Evolutionary conservation across 2,797 vertebrate species (phyloP).

Genomic region (Huso huso): DNA sequence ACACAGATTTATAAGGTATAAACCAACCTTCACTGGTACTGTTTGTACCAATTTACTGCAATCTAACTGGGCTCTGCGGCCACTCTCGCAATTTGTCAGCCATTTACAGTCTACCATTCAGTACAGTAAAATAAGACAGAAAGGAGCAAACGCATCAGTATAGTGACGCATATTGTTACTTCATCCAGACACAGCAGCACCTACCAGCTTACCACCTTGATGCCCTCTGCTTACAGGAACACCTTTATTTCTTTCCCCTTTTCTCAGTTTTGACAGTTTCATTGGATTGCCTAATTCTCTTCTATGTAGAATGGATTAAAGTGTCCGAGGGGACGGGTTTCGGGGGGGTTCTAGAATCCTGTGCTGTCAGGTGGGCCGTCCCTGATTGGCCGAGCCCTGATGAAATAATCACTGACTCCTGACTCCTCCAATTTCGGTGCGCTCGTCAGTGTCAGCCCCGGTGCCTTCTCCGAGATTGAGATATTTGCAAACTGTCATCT

Average conservation of each 20-base stretch:
- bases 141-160: too few relatives aligned
- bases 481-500: conserved; percentile 99
- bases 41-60: too few relatives aligned
- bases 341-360: conserved; percentile 50
- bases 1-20: too few relatives aligned
- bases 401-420: conserved; percentile 90
- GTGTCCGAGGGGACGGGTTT: conserved; percentile 38
- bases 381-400: conserved; percentile 78
- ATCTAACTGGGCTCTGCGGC: too few relatives aligned
- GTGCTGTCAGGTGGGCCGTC: conserved; percentile 67
- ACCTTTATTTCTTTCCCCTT: conserved; percentile 21
- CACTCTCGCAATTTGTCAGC: too few relatives aligned
- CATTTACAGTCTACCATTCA: too few relatives aligned
- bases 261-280: conserved; percentile 54
- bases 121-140: too few relatives aligned
- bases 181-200: too few relatives aligned
- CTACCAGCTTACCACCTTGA: too few relatives aligned
- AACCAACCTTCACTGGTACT: too few relatives aligned
- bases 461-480: conserved; percentile 88
- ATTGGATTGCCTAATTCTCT: conserved; percentile 54
- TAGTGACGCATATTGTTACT: too few relatives aligned
- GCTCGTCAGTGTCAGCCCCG: conserved; percentile 76
- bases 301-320: conserved; percentile 52
- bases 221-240: too few relatives aligned
- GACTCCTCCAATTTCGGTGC: conserved; percentile 86